Evolutionary conservation across 2,888 invertebrate genomes (phyloP), one percentile per base, ranked within the genome.

Genomic region (Cynaeus angustus): DNA sequence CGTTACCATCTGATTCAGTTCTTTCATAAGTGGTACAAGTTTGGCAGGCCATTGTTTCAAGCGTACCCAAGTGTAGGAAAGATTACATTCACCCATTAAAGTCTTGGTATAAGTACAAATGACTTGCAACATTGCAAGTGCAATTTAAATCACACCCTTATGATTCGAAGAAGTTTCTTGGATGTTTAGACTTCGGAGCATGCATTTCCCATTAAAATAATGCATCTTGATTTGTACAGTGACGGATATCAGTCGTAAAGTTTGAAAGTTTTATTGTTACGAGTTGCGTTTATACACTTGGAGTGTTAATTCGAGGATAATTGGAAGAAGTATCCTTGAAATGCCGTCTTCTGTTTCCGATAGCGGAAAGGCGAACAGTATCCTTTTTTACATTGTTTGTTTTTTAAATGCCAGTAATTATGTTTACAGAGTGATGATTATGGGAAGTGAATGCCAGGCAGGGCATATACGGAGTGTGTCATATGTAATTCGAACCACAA

Each of bases 251-350:
- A 52, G 33, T 52, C 52, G 33, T 52, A 52, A 52, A 52, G 6
- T 52, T 33, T 46, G 33, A 53, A 53, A 55, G 12, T 38, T 10
- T 55, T 55, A 55, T 55, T 55, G 55, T 55, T 10, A 30, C 28
- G 52, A 30, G 50, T 26, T 50, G 12, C 50, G 21, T 50, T 50
- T 28, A 28, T 50, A 13, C 14, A 33, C 30, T 52, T 52, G 12
- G 10, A 30, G 28, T 30, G 38, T 55, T 55, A 55, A 55, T 55
- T 55, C 38, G 16, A 55, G 33, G 37, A 33, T 53, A 53, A 53
- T 53, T 53, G 33, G 37, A 12, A 53, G 37, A 14, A 10, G 33
- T 4, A 53, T 13, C 53, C 33, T 37, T 33, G 50, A 50, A 16
- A 9, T 26, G 26, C 13, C 28, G 16, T 21, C 46, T 46, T 9